A percentile compares a stretch with the other conserved stretches of the same genome.
Conservation (phyloP, 2,888 invertebrate species). For the Listrodromus nycthemerus region DNA sequence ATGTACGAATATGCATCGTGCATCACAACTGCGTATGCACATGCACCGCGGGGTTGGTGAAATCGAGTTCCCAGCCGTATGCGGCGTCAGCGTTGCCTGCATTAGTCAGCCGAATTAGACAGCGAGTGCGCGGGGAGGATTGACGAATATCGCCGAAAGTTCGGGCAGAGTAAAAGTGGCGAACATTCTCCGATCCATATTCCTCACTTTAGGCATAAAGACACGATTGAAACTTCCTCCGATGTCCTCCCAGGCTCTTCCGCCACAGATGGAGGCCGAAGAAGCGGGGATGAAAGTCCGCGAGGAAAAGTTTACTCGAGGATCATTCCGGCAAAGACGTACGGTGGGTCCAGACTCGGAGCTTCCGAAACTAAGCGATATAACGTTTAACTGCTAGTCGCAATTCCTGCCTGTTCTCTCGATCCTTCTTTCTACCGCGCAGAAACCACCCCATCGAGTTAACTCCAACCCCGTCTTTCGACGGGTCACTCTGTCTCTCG, state of each 20-base stretch:
- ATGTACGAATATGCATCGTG: constrained; percentile 2
- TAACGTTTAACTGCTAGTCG: constrained; percentile 51
- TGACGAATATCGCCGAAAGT: neutral
- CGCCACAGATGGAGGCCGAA: neutral
- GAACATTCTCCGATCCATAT: no score
- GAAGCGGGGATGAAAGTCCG: neutral
- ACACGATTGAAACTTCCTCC: neutral
- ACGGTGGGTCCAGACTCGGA: neutral
- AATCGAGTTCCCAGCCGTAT: neutral
- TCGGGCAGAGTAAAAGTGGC: no score
- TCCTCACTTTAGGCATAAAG: neutral
- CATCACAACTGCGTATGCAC: neutral
- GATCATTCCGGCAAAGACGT: constrained; percentile 13
- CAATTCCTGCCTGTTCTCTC: constrained; percentile 37
- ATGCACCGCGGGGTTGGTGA: neutral
- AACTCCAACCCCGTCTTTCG: constrained; percentile 45
- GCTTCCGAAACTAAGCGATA: constrained; percentile 12
- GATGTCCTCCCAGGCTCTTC: neutral
- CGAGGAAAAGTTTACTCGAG: constrained; percentile 23
- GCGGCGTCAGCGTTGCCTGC: constrained; percentile 20
- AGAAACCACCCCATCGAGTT: constrained; percentile 37
- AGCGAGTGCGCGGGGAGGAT: neutral
- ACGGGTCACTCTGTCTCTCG: constrained; percentile 40
- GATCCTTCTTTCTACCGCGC: constrained; percentile 34
- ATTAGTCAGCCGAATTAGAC: constrained; percentile 48